Evolutionary conservation across 2,888 invertebrate genomes (phyloP).

Genomic region (Tachina fera): DNA sequence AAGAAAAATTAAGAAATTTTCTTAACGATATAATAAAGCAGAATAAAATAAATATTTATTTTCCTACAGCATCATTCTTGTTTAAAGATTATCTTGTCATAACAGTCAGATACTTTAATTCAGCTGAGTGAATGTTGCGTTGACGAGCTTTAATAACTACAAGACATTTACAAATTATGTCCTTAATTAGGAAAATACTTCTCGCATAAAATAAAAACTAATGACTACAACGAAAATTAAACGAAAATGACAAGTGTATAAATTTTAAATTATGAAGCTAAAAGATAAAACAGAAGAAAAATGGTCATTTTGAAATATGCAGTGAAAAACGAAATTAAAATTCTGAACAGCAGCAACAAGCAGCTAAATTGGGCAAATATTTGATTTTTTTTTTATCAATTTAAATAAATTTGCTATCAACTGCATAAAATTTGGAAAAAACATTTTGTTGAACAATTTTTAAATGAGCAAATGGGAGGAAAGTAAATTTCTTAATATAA

Average conservation of each 20-base stretch:
- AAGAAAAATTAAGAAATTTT: slow-evolving; percentile 22
- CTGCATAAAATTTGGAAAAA: too few species aligned
- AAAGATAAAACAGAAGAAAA: background rate
- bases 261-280: slow-evolving; percentile 15
- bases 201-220: slow-evolving; percentile 1
- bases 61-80: slow-evolving; percentile 26
- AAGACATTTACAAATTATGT: slow-evolving; percentile 68
- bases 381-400: too few species aligned
- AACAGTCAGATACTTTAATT: slow-evolving; percentile 18
- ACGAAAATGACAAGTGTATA: slow-evolving; percentile 4
- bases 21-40: background rate
- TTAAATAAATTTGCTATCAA: too few species aligned
- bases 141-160: slow-evolving; percentile 66
- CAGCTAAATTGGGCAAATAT: background rate
- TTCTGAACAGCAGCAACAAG: background rate
- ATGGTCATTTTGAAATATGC: slow-evolving; percentile 11
- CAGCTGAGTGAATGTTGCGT: slow-evolving; percentile 4
- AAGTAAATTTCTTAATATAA: background rate
- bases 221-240: background rate
- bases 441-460: too few species aligned
- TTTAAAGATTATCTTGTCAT: slow-evolving; percentile 28
- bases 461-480: background rate
- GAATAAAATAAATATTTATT: slow-evolving; percentile 43
- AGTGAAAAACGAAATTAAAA: background rate
- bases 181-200: slow-evolving; percentile 56